Conservation (phyloP, 2,113 vertebrate species). For the Sitta europaea region DNA sequence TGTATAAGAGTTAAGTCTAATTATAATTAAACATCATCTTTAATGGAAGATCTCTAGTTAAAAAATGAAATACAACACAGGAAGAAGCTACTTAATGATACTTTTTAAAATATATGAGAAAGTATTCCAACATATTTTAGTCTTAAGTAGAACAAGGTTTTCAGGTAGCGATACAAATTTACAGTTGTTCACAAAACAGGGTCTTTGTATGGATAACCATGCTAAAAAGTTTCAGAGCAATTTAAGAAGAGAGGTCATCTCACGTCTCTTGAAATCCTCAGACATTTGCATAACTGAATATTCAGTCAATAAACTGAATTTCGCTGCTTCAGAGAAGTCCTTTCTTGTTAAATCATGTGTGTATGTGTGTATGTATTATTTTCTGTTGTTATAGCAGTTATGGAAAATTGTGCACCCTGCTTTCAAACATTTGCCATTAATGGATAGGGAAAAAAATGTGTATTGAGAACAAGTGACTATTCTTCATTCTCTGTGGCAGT, state of each 20-base stretch:
- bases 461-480: not conserved
- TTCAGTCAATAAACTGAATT: not conserved
- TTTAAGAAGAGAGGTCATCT: not conserved
- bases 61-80: not conserved
- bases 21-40: not conserved
- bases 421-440: not conserved
- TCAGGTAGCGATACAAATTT: not conserved
- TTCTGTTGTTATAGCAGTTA: not conserved
- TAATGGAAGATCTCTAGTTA: not conserved
- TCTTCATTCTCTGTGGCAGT: not conserved
- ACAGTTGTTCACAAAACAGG: not conserved
- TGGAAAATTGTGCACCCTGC: not conserved
- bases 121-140: not conserved
- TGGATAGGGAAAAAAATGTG: not conserved
- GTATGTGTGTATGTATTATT: accelerated
- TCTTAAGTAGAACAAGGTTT: not conserved
- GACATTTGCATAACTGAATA: not conserved
- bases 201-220: not conserved
- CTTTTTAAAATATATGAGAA: not conserved
- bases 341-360: not conserved
- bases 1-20: not conserved
- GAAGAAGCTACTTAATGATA: not conserved
- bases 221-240: not conserved
- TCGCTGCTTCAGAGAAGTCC: not conserved
- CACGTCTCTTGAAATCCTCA: not conserved